A percentile compares a stretch with the other conserved stretches of the same genome.
phyloP scores from a whole-genome alignment of 2,888 invertebrate species.

The Drosophila affinis region DNA sequence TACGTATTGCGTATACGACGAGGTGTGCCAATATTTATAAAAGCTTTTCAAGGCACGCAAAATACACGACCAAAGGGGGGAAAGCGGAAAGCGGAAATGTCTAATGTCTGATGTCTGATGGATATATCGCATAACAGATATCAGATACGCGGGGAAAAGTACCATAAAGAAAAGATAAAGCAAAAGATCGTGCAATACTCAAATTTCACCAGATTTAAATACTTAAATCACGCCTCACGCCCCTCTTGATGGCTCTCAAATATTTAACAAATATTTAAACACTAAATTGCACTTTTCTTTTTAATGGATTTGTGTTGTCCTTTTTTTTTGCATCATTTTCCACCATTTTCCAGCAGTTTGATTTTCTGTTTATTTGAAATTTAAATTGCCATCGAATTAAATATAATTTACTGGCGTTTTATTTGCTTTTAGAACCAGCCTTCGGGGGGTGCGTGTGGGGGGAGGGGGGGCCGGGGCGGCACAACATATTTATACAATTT shows the following conservation, averaged over 20 bases:
- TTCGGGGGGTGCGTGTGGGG: too few relatives aligned
- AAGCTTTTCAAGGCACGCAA: constrained; percentile 15
- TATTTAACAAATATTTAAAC: not conserved
- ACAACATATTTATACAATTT: constrained; percentile 22
- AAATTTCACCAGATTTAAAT: not conserved
- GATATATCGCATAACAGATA: constrained; percentile 18
- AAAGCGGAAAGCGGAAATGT: constrained; percentile 55
- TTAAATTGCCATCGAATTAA: constrained; percentile 36
- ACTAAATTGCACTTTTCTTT: not conserved
- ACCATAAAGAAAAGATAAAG: not conserved
- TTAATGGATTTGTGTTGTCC: not conserved
- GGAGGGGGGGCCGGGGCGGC: not conserved
- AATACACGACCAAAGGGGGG: not conserved
- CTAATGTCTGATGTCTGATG: constrained; percentile 6
- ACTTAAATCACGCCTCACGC: too few relatives aligned
- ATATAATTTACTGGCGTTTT: constrained; percentile 19
- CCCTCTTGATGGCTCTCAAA: not conserved
- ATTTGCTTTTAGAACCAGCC: constrained; percentile 5
- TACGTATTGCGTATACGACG: constrained; percentile 42
- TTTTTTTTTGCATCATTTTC: too few relatives aligned
- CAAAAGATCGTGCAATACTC: not conserved
- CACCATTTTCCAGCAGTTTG: not conserved
- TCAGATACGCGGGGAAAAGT: not conserved
- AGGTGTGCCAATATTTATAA: constrained; percentile 29
- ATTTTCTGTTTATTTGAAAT: constrained; percentile 1